These are phyloP conservation scores for Crotalus viridis DNA, from an alignment of 2,113 vertebrate genomes.

Conservation along the genomic window DNA sequence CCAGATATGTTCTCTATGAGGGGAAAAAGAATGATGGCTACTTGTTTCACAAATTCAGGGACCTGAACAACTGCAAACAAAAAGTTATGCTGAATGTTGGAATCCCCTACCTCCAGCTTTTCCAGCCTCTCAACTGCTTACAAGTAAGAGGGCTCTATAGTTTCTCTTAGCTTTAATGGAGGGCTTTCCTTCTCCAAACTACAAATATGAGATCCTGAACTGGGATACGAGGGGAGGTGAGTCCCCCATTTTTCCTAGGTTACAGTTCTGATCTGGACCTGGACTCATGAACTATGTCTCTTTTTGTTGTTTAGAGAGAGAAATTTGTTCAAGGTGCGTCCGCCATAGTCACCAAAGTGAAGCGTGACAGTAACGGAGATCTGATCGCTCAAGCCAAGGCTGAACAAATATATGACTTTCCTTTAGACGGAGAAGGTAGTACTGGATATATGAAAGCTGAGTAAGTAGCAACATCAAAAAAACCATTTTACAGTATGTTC, in stretches of 20 bases:
- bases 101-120: conserved; percentile 69
- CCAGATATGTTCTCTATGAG: conserved; percentile 77
- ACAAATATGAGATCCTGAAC: neutral
- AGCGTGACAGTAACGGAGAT: conserved; percentile 60
- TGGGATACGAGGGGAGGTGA: neutral
- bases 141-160: conserved; percentile 49
- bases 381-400: conserved; percentile 73
- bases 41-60: conserved; percentile 74
- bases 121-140: conserved; percentile 53
- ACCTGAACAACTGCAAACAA: conserved; percentile 80
- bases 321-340: conserved; percentile 74
- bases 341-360: conserved; percentile 74
- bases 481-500: neutral
- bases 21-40: conserved; percentile 64
- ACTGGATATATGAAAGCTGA: conserved; percentile 73
- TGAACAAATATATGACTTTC: conserved; percentile 76
- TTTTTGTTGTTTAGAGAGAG: conserved; percentile 60
- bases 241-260: neutral
- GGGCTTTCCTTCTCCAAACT: neutral
- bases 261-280: neutral
- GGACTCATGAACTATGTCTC: neutral
- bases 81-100: conserved; percentile 71
- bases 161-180: neutral
- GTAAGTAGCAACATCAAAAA: conserved; percentile 58
- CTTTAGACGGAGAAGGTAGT: conserved; percentile 71